Evolutionary conservation across 23 tunicate species (phyloP), one percentile per base, ranked within the genome.

Genomic region (Aplidium turbinatum): DNA sequence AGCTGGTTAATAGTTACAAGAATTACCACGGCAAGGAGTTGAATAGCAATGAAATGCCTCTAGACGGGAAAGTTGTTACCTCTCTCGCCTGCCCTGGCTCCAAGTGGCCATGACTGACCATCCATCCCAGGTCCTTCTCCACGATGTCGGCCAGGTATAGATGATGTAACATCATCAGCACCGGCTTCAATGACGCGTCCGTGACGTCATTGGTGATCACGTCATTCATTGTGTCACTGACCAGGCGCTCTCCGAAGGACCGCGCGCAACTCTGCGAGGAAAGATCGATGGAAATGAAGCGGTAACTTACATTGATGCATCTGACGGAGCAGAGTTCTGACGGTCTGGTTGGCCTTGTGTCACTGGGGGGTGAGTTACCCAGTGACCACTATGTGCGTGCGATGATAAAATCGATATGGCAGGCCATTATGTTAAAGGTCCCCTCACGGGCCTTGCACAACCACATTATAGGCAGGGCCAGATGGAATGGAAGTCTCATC

Each of bases 161-260:
- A 48, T 84, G 91, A 54, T 91, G 82, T 28, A 78, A 13, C 34
- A 65, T 36, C 25, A 57, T 18, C 23, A 91, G 63, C 20, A 79
- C 52, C 31, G 67, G 40, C 39, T 73, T 64, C 13, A 69, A 9
- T 1, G 85, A 47, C 1, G 64, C 1, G 2, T 75, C 70, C 38
- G 76, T 76, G 3, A 57, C 77, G 18, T 62, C 76, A 31, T 47
- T 26, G 19, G 35, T 75, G n/a, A n/a, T n/a, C 18, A 82, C 75
- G 32, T 47, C 16, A 16, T 20, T 30, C 47, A 81, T n/a, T 38
- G 65, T 68, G 35, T 93, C 98, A 38, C 93, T 85, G 31, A 93
- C 63, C n/a, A 93, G 35, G 35, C 98, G 71, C 60, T 93, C 98
- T 6, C 98, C 98, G 47, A 80, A 93, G 21, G 88, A 55, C 1